phyloP scores from a whole-genome alignment of 2,888 invertebrate species.

The Melitaea athalia region DNA sequence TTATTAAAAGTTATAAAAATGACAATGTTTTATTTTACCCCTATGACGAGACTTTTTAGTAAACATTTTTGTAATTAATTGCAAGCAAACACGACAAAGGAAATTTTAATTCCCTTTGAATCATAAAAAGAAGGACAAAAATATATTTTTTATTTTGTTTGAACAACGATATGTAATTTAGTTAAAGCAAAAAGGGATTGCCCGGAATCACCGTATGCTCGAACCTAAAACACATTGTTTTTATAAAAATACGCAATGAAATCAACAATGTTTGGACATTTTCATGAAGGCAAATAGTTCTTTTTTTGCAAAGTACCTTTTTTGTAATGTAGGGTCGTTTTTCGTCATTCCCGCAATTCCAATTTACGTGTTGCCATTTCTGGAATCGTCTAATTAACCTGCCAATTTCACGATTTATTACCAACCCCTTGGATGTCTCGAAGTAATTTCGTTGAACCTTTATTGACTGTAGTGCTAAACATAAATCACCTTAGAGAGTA shows the following conservation, averaged over 20 bases:
- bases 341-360: slow-evolving; percentile 57
- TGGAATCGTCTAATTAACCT: slow-evolving; percentile 76
- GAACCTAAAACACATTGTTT: background rate
- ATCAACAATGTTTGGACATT: background rate
- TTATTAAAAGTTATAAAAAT: background rate
- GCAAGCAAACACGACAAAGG: background rate
- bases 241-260: background rate
- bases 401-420: slow-evolving; percentile 74
- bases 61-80: background rate
- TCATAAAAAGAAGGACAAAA: background rate
- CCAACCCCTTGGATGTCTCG: slow-evolving; percentile 58
- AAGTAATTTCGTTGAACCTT: slow-evolving; percentile 61
- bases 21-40: background rate
- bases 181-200: background rate
- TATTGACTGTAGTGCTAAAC: slow-evolving; percentile 56
- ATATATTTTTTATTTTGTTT: background rate
- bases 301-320: slow-evolving; percentile 49
- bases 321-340: slow-evolving; percentile 52
- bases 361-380: slow-evolving; percentile 66
- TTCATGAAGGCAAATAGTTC: background rate
- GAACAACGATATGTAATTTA: background rate
- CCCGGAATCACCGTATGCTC: background rate
- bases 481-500: slow-evolving; percentile 41
- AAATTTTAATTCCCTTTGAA: background rate
- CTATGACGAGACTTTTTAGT: background rate